Conservation (phyloP, 92 coral and sea anemone genomes). For the Paramuricea clavata region DNA sequence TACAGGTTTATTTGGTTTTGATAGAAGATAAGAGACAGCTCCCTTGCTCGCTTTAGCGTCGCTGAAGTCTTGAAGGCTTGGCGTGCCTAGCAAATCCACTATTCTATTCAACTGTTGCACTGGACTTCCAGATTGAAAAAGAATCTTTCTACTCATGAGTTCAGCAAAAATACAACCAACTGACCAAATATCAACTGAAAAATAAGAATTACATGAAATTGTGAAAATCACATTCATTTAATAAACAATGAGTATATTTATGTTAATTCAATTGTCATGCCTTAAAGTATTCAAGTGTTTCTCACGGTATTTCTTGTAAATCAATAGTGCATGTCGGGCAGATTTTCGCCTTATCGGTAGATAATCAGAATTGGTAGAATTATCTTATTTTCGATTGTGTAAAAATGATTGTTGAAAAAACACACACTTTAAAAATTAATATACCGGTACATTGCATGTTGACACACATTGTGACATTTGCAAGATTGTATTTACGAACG, state of each 20-base stretch:
- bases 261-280: background rate
- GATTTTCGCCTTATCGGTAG: no score
- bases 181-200: slow-evolving; percentile 98
- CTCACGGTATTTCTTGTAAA: background rate
- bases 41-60: slow-evolving; percentile 98
- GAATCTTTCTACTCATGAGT: slow-evolving; percentile 91
- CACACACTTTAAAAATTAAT: no score
- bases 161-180: slow-evolving; percentile 99
- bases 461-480: no score
- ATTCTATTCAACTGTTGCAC: slow-evolving; percentile 99
- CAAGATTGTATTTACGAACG: no score
- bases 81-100: slow-evolving; percentile 92
- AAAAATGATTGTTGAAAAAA: no score
- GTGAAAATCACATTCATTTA: background rate
- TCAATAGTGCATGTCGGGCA: background rate
- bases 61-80: slow-evolving; percentile 83
- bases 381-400: no score
- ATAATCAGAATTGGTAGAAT: no score
- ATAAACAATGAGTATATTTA: no score
- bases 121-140: slow-evolving; percentile 97
- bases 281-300: background rate
- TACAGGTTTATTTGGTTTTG: slow-evolving; percentile 92
- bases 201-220: background rate
- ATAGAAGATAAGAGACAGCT: slow-evolving; percentile 90
- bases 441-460: no score